These are phyloP conservation scores for Oxyteleia sp. DNA, from an alignment of 2,888 invertebrate genomes.

Conservation along the genomic window DNA sequence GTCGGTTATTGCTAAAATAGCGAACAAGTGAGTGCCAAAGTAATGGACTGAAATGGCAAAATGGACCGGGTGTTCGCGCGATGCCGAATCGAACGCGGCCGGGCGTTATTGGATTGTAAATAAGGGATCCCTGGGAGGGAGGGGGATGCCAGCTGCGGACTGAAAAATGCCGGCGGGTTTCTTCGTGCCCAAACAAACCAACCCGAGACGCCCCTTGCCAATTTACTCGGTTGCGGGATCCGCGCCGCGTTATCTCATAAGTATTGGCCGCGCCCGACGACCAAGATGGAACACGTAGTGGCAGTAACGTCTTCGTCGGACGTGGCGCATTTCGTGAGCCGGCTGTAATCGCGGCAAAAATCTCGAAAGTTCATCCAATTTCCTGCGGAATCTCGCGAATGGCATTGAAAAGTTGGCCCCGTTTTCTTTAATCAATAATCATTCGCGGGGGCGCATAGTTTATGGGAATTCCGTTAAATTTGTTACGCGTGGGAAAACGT, in stretches of 20 bases:
- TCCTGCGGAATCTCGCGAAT: conserved; percentile 30
- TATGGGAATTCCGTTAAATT: not conserved
- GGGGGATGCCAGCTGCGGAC: conserved; percentile 68
- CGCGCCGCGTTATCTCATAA: conserved; percentile 59
- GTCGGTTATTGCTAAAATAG: conserved; percentile 76
- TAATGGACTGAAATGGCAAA: conserved; percentile 74
- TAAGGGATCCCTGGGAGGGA: conserved; percentile 61
- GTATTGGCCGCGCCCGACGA: conserved; percentile 34
- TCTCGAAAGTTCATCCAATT: conserved; percentile 64
- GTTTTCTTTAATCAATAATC: conserved; percentile 35
- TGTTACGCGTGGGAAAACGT: conserved; percentile 10
- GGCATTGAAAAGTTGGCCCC: conserved; percentile 50
- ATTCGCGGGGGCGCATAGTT: conserved; percentile 17
- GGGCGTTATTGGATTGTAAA: conserved; percentile 67
- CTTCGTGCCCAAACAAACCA: conserved; percentile 77
- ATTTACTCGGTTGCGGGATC: conserved; percentile 77
- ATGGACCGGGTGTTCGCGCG: conserved; percentile 68
- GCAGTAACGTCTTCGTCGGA: conserved; percentile 62
- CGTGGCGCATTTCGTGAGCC: conserved; percentile 54
- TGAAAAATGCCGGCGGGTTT: conserved; percentile 68
- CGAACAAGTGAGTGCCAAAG: conserved; percentile 68
- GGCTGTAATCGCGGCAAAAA: conserved; percentile 59
- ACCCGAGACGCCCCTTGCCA: conserved; percentile 82
- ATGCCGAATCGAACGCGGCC: conserved; percentile 68
- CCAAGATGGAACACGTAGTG: conserved; percentile 63